Base-by-base conservation (phyloP, 2,888 invertebrate genomes). In the Sicus ferrugineus region DNA sequence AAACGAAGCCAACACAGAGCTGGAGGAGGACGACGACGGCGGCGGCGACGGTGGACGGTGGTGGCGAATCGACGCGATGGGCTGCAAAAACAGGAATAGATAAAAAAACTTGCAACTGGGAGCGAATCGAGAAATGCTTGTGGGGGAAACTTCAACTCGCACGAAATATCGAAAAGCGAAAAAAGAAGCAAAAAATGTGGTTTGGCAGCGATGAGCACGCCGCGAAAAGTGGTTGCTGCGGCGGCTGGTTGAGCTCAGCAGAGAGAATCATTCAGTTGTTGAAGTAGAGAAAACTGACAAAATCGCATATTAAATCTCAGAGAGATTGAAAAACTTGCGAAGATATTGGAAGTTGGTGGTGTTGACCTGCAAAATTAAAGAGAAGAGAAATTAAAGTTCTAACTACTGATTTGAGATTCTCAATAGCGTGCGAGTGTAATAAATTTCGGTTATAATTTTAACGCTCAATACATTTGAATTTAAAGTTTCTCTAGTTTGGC, bases 1-100 rank as follows among this genome's bases (percentile, higher is more conserved):
- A 70, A 67, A 58, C 70, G 68, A 62, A 28, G 30, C 64, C 30
- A 50, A 64, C n/a, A n/a, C n/a, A n/a, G n/a, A n/a, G n/a, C n/a
- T n/a, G n/a, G n/a, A n/a, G n/a, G n/a, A n/a, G n/a, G n/a, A n/a
- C n/a, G n/a, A 56, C 68, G 63, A 64, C n/a, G 5, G 38, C 30
- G 30, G 11, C 1, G 6, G 5, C 5, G 46, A 38, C 48, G 56
- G 14, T 5, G n/a, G n/a, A n/a, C n/a, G n/a, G n/a, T n/a, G n/a
- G n/a, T n/a, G n/a, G n/a, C n/a, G n/a, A n/a, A n/a, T n/a, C n/a
- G 28, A 19, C 31, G 9, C 63, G 48, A 46, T 16, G 31, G 7
- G 26, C 7, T 21, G 28, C 62, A 26, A 42, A 67, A 58, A 34
- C 67, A 19, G 52, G 62, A 46, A 23, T 28, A 26, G 28, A 62